phyloP scores from a whole-genome alignment of 2,888 invertebrate species.

The Conus canariensis region DNA sequence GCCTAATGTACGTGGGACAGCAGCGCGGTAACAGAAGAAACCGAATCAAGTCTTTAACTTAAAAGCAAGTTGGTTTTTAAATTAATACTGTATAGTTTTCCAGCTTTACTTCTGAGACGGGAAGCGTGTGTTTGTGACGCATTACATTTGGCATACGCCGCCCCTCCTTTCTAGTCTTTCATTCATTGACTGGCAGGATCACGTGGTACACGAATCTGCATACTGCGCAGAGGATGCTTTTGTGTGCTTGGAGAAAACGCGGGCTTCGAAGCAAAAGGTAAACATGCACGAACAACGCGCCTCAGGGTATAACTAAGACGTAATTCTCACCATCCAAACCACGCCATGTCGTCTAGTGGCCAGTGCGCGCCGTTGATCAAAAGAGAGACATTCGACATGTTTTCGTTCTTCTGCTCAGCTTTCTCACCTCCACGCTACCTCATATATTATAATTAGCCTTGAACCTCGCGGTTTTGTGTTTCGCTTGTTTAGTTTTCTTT shows the following conservation, averaged over 20 bases:
- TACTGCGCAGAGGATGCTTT: not conserved
- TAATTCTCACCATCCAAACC: too few species aligned
- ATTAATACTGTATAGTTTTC: not conserved
- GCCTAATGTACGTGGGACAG: not conserved
- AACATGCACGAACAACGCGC: not conserved
- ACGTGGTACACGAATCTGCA: not conserved
- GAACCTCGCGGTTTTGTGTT: too few species aligned
- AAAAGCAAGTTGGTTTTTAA: not conserved
- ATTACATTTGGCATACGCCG: not conserved
- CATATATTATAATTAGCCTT: too few species aligned
- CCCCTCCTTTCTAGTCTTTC: not conserved
- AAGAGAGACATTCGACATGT: too few species aligned
- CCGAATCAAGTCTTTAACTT: not conserved
- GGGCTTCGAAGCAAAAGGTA: not conserved
- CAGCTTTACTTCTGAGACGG: not conserved
- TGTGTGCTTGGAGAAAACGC: not conserved
- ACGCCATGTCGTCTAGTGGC: too few species aligned
- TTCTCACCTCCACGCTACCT: too few species aligned
- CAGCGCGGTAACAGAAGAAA: not conserved
- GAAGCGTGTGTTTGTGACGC: not conserved
- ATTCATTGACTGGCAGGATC: constrained; percentile 23
- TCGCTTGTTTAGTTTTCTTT: not conserved
- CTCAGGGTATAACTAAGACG: too few species aligned
- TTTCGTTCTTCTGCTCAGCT: too few species aligned
- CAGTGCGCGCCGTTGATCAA: too few species aligned